Evolutionary conservation across 2,888 invertebrate genomes (phyloP).

Genomic region (Napeogenes inachia): DNA sequence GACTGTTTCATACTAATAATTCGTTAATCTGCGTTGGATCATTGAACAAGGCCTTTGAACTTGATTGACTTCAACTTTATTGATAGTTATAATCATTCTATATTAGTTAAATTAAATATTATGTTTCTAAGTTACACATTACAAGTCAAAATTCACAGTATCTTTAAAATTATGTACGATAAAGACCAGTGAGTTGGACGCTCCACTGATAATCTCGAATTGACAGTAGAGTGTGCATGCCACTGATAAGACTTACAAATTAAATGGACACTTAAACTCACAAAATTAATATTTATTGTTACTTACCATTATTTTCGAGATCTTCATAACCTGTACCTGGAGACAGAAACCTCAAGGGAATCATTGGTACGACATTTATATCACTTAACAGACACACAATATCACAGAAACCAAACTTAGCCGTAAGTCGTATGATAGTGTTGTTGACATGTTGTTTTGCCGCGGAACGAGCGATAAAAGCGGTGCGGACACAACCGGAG

Average conservation of each 20-base stretch:
- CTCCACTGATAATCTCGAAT: background rate
- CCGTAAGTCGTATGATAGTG: background rate
- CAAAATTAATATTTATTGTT: background rate
- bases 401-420: constrained; percentile 1
- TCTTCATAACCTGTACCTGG: constrained; percentile 38
- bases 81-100: background rate
- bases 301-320: constrained; percentile 30
- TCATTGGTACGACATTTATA: constrained; percentile 30
- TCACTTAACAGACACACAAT: constrained; percentile 8
- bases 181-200: background rate
- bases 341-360: constrained; percentile 23
- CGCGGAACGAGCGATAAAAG: constrained; percentile 13
- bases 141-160: background rate
- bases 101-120: background rate
- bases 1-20: too few species aligned
- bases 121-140: background rate
- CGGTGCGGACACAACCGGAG: background rate
- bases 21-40: too few species aligned
- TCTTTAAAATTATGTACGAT: background rate
- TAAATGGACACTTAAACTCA: background rate
- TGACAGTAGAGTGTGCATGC: background rate
- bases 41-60: too few species aligned
- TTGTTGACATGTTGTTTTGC: constrained; percentile 17
- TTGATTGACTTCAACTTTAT: too few species aligned
- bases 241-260: background rate